phyloP scores from a whole-genome alignment of 1,140 invertebrate species.

The Apis laboriosa region DNA sequence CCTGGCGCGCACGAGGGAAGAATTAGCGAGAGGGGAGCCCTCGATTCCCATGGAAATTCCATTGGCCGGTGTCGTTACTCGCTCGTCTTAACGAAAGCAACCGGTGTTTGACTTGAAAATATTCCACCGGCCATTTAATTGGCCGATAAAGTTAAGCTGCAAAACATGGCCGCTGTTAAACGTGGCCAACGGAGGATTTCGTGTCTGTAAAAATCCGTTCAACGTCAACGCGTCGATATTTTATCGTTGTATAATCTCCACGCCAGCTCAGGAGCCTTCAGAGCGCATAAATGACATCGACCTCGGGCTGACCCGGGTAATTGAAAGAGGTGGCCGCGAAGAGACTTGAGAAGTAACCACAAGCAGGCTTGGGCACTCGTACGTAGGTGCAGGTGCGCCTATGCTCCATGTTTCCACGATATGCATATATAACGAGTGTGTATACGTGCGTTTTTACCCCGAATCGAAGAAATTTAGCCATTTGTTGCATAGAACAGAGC shows the following conservation, averaged over 20 bases:
- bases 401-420: not conserved
- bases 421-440: constrained; percentile 17
- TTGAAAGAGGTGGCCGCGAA: constrained; percentile 56
- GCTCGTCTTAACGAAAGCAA: constrained; percentile 33
- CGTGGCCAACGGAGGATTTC: constrained; percentile 21
- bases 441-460: not conserved
- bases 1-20: constrained; percentile 4
- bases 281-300: constrained; percentile 50
- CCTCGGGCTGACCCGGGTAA: constrained; percentile 51
- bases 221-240: constrained; percentile 30
- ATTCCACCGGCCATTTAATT: constrained; percentile 32
- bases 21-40: not conserved
- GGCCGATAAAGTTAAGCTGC: constrained; percentile 26
- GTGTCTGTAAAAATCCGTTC: constrained; percentile 28
- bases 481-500: not conserved
- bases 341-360: constrained; percentile 39
- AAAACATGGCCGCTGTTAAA: not conserved
- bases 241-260: constrained; percentile 41
- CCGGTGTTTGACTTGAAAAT: constrained; percentile 35
- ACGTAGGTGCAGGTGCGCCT: constrained; percentile 40
- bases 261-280: constrained; percentile 16
- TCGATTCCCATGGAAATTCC: constrained; percentile 19
- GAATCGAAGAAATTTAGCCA: constrained; percentile 16
- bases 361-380: constrained; percentile 8
- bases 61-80: constrained; percentile 27